phyloP scores from a whole-genome alignment of 2,113 vertebrate genomes.

The Podiceps cristatus region DNA sequence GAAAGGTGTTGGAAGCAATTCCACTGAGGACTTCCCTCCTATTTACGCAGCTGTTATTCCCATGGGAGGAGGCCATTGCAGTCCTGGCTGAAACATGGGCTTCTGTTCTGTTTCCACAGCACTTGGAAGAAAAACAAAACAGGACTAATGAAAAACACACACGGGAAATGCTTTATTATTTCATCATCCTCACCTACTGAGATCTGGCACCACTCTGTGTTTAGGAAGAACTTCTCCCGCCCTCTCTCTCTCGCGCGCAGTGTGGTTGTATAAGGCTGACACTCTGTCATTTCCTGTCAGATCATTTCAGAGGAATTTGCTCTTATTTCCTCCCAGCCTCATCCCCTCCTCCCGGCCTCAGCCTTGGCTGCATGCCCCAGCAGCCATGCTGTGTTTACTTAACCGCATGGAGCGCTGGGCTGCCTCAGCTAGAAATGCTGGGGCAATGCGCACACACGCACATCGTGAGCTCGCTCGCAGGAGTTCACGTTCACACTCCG shows the following conservation, averaged over 20 bases:
- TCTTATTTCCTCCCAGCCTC: slow-evolving; percentile 89
- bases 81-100: slow-evolving; percentile 86
- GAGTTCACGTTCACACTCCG: neutral
- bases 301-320: slow-evolving; percentile 92
- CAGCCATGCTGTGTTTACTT: slow-evolving; percentile 77
- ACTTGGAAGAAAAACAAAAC: slow-evolving; percentile 98
- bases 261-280: slow-evolving; percentile 78
- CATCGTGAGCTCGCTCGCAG: neutral
- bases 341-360: slow-evolving; percentile 63
- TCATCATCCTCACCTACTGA: slow-evolving; percentile 99
- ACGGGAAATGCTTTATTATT: slow-evolving; percentile 99
- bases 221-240: slow-evolving; percentile 87
- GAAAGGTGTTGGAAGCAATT: slow-evolving; percentile 89
- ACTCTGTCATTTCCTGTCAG: slow-evolving; percentile 94
- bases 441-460: neutral
- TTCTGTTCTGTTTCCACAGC: slow-evolving; percentile 96
- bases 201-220: slow-evolving; percentile 88
- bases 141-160: slow-evolving; percentile 99
- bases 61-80: slow-evolving; percentile 86
- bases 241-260: slow-evolving; percentile 65
- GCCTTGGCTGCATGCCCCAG: slow-evolving; percentile 46
- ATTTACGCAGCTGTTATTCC: slow-evolving; percentile 90
- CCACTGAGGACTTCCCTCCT: slow-evolving; percentile 77
- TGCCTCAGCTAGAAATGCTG: neutral
- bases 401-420: slow-evolving; percentile 73